phyloP scores from a whole-genome alignment of 2,888 invertebrate species.

The Spodoptera exigua region DNA sequence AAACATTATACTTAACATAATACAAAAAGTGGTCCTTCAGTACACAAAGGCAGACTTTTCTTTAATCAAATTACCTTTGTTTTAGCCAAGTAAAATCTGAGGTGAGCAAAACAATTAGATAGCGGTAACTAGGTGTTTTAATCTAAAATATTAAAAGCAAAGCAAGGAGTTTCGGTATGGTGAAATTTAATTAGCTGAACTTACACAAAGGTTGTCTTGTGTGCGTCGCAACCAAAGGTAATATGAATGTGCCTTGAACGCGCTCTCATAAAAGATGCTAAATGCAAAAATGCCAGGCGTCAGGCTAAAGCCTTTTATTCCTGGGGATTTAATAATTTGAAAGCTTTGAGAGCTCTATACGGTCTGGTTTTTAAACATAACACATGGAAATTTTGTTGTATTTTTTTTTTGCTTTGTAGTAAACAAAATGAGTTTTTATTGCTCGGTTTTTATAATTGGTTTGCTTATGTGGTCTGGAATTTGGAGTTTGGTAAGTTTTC shows the following conservation, averaged over 20 bases:
- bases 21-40: too few species aligned
- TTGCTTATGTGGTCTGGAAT: too few species aligned
- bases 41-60: too few species aligned
- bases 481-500: too few species aligned
- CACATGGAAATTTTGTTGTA: too few species aligned
- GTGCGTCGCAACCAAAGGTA: conserved; percentile 22
- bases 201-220: conserved; percentile 15
- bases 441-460: too few species aligned
- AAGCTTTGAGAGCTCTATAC: not conserved
- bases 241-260: conserved; percentile 7
- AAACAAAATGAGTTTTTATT: too few species aligned
- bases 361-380: too few species aligned
- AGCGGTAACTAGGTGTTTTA: conserved; percentile 15
- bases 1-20: too few species aligned
- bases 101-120: conserved; percentile 8
- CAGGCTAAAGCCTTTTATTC: not conserved
- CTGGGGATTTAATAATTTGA: not conserved
- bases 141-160: conserved; percentile 10
- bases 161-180: conserved; percentile 1
- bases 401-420: too few species aligned
- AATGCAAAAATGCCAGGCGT: conserved; percentile 8
- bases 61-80: too few species aligned
- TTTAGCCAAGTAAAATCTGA: not conserved
- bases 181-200: conserved; percentile 32
- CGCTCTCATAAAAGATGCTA: conserved; percentile 12